Conservation (phyloP, 2,888 invertebrate species). For the Cantharis flavilabris region DNA sequence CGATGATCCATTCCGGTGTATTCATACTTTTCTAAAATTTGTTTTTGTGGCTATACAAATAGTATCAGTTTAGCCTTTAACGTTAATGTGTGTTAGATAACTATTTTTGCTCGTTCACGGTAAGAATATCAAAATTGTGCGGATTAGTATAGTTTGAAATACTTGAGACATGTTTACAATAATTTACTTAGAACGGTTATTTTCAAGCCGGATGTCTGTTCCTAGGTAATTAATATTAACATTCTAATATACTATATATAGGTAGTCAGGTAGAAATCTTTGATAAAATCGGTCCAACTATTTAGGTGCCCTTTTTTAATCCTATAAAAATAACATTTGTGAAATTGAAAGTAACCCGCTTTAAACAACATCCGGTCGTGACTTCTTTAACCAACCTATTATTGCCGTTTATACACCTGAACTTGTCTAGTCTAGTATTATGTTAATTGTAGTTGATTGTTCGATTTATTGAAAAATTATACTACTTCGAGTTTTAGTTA, state of each 20-base stretch:
- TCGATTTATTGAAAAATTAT: neutral
- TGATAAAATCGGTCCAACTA: neutral
- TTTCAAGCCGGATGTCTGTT: slow-evolving; percentile 8
- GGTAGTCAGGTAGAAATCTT: slow-evolving; percentile 4
- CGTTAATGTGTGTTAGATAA: neutral
- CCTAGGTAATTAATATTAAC: slow-evolving; percentile 6
- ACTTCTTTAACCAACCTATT: neutral
- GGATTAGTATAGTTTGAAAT: neutral
- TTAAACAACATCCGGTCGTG: neutral
- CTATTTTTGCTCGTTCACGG: neutral
- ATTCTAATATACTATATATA: neutral
- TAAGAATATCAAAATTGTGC: neutral
- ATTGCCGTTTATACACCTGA: neutral
- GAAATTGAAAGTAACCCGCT: neutral
- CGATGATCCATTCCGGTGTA: slow-evolving; percentile 29
- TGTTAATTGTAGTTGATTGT: neutral
- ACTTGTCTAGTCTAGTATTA: neutral
- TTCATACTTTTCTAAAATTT: slow-evolving; percentile 20
- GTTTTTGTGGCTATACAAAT: slow-evolving; percentile 16
- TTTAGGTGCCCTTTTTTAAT: neutral
- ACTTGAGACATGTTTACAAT: neutral
- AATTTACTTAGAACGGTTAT: neutral
- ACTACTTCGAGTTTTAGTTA: neutral
- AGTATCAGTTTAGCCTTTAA: slow-evolving; percentile 5
- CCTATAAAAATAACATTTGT: neutral